Percentiles rank a stretch among this genome's conserved stretches.
These are phyloP conservation scores for Lasiurus borealis DNA, from an alignment of 2,113 vertebrate species.

Conservation along the genomic window DNA sequence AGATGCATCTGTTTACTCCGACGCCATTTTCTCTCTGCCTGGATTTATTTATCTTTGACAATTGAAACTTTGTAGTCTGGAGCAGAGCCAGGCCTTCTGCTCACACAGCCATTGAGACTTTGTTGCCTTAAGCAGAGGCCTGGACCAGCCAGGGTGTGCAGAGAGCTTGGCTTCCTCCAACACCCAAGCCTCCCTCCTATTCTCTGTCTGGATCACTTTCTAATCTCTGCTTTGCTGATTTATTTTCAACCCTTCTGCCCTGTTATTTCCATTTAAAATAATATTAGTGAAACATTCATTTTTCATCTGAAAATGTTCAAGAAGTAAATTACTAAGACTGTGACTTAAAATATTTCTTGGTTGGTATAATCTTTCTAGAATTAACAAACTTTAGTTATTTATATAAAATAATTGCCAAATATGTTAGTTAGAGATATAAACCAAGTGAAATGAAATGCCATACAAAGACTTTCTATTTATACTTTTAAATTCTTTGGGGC, in stretches of 20 bases:
- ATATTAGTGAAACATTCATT: neutral
- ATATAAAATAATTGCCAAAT: constrained; percentile 8
- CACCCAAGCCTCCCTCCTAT: too few relatives aligned
- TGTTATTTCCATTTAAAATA: neutral
- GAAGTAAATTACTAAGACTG: constrained; percentile 50
- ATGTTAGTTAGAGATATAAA: neutral
- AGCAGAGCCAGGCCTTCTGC: too few relatives aligned
- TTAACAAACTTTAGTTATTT: neutral
- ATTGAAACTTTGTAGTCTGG: too few relatives aligned
- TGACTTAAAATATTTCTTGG: neutral
- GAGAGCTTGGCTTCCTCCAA: too few relatives aligned
- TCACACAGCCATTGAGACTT: too few relatives aligned
- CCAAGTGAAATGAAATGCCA: neutral
- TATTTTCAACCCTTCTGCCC: neutral
- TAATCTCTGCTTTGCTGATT: neutral
- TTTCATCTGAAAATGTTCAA: neutral
- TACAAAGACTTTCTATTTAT: neutral
- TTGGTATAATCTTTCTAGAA: neutral
- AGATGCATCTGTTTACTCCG: too few relatives aligned
- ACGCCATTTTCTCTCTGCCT: too few relatives aligned
- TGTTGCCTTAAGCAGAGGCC: too few relatives aligned
- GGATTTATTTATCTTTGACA: too few relatives aligned
- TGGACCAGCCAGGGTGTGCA: too few relatives aligned
- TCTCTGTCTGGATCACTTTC: neutral
- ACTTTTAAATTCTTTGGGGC: neutral